These are phyloP conservation scores for Laodelphax striatellus DNA, from an alignment of 1,140 invertebrate genomes.

Conservation along the genomic window DNA sequence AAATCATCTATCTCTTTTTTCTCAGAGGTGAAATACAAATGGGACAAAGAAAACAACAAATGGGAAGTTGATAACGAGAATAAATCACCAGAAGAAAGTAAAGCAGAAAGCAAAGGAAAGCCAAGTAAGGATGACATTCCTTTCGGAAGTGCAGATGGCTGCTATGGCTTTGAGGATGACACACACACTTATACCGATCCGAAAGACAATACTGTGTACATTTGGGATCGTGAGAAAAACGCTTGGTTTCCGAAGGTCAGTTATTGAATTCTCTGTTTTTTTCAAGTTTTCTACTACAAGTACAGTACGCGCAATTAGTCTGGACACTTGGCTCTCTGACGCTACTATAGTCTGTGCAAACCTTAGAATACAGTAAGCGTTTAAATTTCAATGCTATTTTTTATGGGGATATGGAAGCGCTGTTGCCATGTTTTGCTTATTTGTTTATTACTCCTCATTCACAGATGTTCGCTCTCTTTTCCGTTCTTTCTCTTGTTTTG, in stretches of 20 bases:
- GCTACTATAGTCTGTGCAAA: too few relatives aligned
- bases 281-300: slow-evolving; percentile 1
- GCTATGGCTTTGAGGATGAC: slow-evolving; percentile 62
- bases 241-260: slow-evolving; percentile 90
- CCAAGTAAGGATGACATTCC: slow-evolving; percentile 27
- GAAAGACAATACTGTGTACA: slow-evolving; percentile 73
- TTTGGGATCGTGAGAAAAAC: slow-evolving; percentile 82
- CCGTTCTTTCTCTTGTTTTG: too few relatives aligned
- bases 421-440: too few relatives aligned
- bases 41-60: slow-evolving; percentile 38
- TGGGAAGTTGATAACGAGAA: slow-evolving; percentile 40
- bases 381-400: too few relatives aligned
- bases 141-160: slow-evolving; percentile 30
- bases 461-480: too few relatives aligned
- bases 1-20: slow-evolving; percentile 3
- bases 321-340: too few relatives aligned
- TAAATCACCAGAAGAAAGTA: slow-evolving; percentile 30
- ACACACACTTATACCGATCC: slow-evolving; percentile 72
- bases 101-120: slow-evolving; percentile 22
- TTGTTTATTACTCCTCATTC: too few relatives aligned
- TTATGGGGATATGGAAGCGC: too few relatives aligned
- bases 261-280: slow-evolving; percentile 3
- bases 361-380: too few relatives aligned
- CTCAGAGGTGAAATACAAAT: slow-evolving; percentile 26
- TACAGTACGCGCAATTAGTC: too few relatives aligned